Conservation (phyloP, 2,113 vertebrate genomes). For the Boulengeromyrus knoepffleri region DNA sequence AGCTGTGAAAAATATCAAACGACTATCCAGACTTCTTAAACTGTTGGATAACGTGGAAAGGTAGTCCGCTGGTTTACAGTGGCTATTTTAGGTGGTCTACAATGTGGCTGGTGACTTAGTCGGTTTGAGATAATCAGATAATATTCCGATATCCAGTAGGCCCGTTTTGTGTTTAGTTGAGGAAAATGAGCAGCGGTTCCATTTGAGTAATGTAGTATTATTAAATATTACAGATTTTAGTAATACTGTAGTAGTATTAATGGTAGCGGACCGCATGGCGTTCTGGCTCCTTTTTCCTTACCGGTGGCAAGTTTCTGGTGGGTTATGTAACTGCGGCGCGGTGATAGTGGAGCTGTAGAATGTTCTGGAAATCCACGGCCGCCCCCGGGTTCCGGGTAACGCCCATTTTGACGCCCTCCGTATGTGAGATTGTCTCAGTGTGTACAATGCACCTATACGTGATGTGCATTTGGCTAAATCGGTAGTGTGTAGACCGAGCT, state of each 20-base stretch:
- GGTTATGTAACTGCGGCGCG: background rate
- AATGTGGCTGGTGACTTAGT: background rate
- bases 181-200: background rate
- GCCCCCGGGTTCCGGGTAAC: background rate
- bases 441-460: background rate
- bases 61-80: background rate
- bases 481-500: background rate
- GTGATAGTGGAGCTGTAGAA: background rate
- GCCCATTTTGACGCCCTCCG: background rate
- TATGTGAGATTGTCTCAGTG: background rate
- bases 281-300: background rate
- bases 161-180: background rate
- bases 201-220: background rate
- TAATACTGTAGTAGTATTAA: background rate
- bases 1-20: background rate
- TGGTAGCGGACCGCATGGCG: background rate
- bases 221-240: background rate
- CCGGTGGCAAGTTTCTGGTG: background rate
- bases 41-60: background rate
- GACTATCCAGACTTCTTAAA: background rate
- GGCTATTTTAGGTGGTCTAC: background rate
- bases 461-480: background rate
- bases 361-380: conserved; percentile 29
- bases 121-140: background rate
- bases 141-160: background rate